Percentiles rank a stretch among this genome's conserved stretches.
Conservation (phyloP, 2,113 vertebrate species). For the Glareola pratincola region DNA sequence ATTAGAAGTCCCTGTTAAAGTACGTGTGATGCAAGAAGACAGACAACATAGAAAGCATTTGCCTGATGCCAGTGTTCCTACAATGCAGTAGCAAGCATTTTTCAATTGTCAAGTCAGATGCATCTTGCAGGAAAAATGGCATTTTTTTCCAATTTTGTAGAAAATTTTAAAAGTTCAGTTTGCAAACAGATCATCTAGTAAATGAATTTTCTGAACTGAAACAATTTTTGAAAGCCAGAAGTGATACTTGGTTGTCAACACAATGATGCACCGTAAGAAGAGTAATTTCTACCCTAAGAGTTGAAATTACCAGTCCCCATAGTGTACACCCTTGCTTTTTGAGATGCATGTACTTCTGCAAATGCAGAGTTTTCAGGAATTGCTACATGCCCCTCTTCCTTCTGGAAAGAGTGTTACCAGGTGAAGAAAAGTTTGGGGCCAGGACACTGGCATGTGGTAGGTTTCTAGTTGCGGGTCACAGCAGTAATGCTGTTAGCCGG, state of each 20-base stretch:
- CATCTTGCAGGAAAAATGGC: background rate
- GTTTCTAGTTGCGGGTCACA: background rate
- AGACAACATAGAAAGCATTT: accelerated
- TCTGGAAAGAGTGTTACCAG: background rate
- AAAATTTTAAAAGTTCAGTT: background rate
- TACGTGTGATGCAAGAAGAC: background rate
- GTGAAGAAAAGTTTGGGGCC: background rate
- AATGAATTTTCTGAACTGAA: background rate
- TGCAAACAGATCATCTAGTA: background rate
- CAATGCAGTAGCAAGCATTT: background rate
- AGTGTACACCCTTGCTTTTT: background rate
- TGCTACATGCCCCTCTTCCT: background rate
- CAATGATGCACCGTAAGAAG: background rate
- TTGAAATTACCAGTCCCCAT: background rate
- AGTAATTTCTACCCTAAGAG: too few species aligned
- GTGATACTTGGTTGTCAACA: background rate
- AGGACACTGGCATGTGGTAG: background rate
- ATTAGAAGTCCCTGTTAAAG: background rate
- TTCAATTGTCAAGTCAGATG: background rate
- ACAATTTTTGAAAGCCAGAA: background rate
- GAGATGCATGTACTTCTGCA: background rate
- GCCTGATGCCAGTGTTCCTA: accelerated
- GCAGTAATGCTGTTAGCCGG: background rate
- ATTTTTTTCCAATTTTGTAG: background rate
- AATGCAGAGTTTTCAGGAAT: background rate